Percentiles rank a stretch among this genome's conserved stretches.
phyloP scores from a whole-genome alignment of 2,888 invertebrate species.

The Spilosoma lubricipeda region DNA sequence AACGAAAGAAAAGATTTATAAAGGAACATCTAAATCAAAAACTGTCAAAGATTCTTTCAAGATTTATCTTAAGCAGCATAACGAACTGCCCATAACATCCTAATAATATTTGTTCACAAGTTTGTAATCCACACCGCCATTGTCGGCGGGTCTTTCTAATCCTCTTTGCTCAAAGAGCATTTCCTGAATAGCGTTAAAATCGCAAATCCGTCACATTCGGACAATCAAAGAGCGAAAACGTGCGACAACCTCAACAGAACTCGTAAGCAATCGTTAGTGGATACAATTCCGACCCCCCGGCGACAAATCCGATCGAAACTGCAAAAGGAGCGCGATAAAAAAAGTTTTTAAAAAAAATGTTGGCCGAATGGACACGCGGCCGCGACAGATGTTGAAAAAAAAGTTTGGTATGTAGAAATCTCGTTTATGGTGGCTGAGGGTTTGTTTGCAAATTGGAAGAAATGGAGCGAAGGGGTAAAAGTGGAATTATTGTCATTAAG shows the following conservation, averaged over 20 bases:
- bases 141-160: conserved; percentile 61
- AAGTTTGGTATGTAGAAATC: conserved; percentile 65
- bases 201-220: conserved; percentile 81
- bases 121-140: conserved; percentile 56
- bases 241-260: conserved; percentile 70
- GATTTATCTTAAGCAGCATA: conserved; percentile 41
- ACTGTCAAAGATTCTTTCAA: conserved; percentile 16
- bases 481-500: conserved; percentile 48
- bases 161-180: conserved; percentile 73
- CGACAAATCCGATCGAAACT: conserved; percentile 78
- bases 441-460: conserved; percentile 69
- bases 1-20: conserved; percentile 18
- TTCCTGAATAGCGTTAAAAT: conserved; percentile 68
- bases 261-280: conserved; percentile 75
- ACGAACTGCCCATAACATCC: conserved; percentile 37
- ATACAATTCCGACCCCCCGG: conserved; percentile 77
- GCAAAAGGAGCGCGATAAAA: conserved; percentile 67
- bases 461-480: conserved; percentile 64
- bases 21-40: conserved; percentile 14
- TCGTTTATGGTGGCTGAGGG: conserved; percentile 70
- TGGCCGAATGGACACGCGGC: conserved; percentile 77
- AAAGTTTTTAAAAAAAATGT: conserved; percentile 52
- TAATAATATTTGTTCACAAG: conserved; percentile 51
- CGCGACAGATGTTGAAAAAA: conserved; percentile 77
- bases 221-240: conserved; percentile 78